Conservation (phyloP, 2,113 vertebrate species). For the Argyrosomus japonicus region DNA sequence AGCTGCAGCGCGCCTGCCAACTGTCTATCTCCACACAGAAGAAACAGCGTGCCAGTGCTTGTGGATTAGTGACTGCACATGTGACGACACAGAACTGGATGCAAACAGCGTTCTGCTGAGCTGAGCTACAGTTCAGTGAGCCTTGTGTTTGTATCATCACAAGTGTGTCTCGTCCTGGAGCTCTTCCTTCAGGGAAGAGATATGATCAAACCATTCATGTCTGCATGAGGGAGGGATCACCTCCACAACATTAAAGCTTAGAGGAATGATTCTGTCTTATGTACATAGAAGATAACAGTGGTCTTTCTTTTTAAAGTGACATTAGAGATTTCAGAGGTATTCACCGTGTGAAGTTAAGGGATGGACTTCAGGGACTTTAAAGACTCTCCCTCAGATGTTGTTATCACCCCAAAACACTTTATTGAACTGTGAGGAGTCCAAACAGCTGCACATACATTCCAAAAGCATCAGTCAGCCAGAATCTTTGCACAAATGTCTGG, state of each 20-base stretch:
- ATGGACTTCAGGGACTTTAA: too few relatives aligned
- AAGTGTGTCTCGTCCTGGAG: slow-evolving; percentile 11
- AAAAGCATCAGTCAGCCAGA: too few relatives aligned
- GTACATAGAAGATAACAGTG: too few relatives aligned
- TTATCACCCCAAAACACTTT: too few relatives aligned
- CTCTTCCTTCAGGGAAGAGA: slow-evolving; percentile 29
- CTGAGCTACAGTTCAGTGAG: slow-evolving; percentile 26
- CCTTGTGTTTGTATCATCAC: slow-evolving; percentile 18
- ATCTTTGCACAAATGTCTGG: too few relatives aligned
- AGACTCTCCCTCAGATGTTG: too few relatives aligned
- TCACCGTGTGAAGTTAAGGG: too few relatives aligned
- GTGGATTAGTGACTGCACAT: slow-evolving; percentile 13
- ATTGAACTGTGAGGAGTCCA: too few relatives aligned
- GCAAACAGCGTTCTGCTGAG: slow-evolving; percentile 16
- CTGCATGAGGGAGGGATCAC: slow-evolving; percentile 10
- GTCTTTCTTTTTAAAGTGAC: too few relatives aligned
- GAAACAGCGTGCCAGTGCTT: neutral
- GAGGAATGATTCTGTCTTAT: neutral
- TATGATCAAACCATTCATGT: slow-evolving; percentile 39
- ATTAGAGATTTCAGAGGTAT: too few relatives aligned
- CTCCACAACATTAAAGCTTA: slow-evolving; percentile 4
- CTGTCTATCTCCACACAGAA: neutral
- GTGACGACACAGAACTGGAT: slow-evolving; percentile 22
- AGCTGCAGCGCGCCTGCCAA: neutral
- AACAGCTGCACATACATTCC: too few relatives aligned